phyloP scores from a whole-genome alignment of 1,140 invertebrate species.

The Drosophila nigromelanica region DNA sequence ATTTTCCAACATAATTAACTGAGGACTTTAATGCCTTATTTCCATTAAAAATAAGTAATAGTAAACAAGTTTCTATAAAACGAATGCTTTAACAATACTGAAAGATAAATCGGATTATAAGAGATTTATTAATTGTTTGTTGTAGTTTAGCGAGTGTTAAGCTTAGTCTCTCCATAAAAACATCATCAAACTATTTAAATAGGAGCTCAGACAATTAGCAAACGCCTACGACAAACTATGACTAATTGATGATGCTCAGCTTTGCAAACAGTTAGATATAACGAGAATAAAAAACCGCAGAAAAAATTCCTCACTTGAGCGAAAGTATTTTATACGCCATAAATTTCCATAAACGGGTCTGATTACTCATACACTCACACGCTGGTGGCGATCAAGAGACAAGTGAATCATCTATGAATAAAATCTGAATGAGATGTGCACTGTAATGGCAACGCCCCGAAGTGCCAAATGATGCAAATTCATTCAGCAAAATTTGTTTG shows the following conservation, averaged over 20 bases:
- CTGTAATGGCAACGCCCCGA: constrained; percentile 32
- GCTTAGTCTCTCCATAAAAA: not conserved
- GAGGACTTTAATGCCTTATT: no score
- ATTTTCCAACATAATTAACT: no score
- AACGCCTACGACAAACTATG: constrained; percentile 44
- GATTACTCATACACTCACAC: constrained; percentile 50
- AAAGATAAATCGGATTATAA: no score
- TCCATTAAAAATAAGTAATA: no score
- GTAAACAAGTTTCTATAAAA: no score
- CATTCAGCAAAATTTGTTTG: constrained; percentile 50
- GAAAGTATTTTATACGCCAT: constrained; percentile 70
- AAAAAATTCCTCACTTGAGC: constrained; percentile 43
- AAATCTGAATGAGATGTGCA: constrained; percentile 34
- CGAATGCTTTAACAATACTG: no score
- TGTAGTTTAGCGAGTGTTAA: not conserved
- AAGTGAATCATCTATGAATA: constrained; percentile 57
- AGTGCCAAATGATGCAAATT: constrained; percentile 64
- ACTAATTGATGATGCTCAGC: constrained; percentile 53
- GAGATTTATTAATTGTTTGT: no score
- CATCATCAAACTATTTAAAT: not conserved
- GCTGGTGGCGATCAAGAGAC: constrained; percentile 29
- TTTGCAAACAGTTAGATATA: constrained; percentile 46
- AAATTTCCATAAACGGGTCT: constrained; percentile 61
- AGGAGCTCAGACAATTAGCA: constrained; percentile 16
- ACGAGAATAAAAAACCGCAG: not conserved